Conservation (phyloP, 2,797 vertebrate species). For the Microctenopoma steveboyesi region DNA sequence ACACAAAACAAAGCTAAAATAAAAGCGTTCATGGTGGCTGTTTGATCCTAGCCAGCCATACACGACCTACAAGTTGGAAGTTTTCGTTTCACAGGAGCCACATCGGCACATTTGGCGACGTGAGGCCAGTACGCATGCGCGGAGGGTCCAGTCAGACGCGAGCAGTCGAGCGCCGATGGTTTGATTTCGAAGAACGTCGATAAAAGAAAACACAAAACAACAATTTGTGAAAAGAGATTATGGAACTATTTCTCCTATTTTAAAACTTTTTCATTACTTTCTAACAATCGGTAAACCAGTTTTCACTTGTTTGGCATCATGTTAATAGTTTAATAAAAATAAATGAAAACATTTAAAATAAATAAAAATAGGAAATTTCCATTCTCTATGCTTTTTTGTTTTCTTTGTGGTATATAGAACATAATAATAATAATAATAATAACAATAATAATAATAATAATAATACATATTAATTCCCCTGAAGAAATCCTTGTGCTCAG, state of each 20-base stretch:
- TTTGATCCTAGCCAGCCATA: neutral
- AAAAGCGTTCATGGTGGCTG: conserved; percentile 51
- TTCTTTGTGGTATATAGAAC: too few relatives aligned
- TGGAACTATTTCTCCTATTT: too few relatives aligned
- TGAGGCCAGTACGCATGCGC: conserved; percentile 45
- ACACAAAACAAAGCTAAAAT: conserved; percentile 46
- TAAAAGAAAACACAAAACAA: neutral
- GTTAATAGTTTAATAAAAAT: too few relatives aligned
- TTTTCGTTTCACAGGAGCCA: conserved; percentile 54
- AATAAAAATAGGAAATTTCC: too few relatives aligned
- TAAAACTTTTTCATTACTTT: neutral
- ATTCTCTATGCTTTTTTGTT: too few relatives aligned
- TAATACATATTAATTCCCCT: too few relatives aligned
- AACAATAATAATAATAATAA: too few relatives aligned
- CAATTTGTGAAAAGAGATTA: too few relatives aligned
- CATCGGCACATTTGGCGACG: conserved; percentile 55
- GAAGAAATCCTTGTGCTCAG: too few relatives aligned
- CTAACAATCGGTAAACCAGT: neutral
- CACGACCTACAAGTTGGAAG: fast-evolving
- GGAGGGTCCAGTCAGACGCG: fast-evolving
- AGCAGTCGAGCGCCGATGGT: conserved; percentile 15
- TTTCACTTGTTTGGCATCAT: neutral
- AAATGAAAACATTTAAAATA: too few relatives aligned
- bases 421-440: too few relatives aligned
- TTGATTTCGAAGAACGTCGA: conserved; percentile 38